These are phyloP conservation scores for Bellardia pandia DNA, from an alignment of 2,888 invertebrate genomes.

Conservation along the genomic window DNA sequence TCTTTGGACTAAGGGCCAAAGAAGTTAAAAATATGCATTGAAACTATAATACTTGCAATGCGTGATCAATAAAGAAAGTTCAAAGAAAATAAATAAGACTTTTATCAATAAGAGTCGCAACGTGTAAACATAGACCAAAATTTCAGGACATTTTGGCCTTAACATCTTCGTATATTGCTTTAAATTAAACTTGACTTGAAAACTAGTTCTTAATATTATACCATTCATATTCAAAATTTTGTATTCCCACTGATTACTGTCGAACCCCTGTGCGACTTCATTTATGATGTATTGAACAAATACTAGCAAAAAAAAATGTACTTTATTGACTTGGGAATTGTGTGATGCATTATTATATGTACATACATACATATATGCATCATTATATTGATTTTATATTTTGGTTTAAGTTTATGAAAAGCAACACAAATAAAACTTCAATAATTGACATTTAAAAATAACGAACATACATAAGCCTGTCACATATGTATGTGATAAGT, in stretches of 20 bases:
- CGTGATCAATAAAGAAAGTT: too few relatives aligned
- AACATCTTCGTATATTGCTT: too few relatives aligned
- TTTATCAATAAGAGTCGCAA: too few relatives aligned
- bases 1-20: too few relatives aligned
- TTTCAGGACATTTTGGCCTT: too few relatives aligned
- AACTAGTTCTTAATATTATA: too few relatives aligned
- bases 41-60: too few relatives aligned
- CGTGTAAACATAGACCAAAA: too few relatives aligned
- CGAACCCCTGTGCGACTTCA: background rate
- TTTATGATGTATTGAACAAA: slow-evolving; percentile 18
- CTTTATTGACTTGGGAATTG: slow-evolving; percentile 53
- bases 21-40: too few relatives aligned
- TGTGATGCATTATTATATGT: slow-evolving; percentile 1
- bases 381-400: slow-evolving; percentile 45
- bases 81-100: too few relatives aligned
- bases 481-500: slow-evolving; percentile 43
- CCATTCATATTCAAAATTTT: too few relatives aligned
- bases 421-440: slow-evolving; percentile 20
- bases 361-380: background rate
- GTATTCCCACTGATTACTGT: background rate
- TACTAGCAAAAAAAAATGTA: background rate
- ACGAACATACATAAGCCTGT: slow-evolving; percentile 60
- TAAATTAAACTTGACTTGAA: too few relatives aligned
- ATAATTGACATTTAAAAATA: slow-evolving; percentile 69
- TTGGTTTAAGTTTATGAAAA: background rate